Evolutionary conservation across 2,113 vertebrate species (phyloP), one percentile per base, ranked within the genome.

Genomic region (Pelecanus crispus): DNA sequence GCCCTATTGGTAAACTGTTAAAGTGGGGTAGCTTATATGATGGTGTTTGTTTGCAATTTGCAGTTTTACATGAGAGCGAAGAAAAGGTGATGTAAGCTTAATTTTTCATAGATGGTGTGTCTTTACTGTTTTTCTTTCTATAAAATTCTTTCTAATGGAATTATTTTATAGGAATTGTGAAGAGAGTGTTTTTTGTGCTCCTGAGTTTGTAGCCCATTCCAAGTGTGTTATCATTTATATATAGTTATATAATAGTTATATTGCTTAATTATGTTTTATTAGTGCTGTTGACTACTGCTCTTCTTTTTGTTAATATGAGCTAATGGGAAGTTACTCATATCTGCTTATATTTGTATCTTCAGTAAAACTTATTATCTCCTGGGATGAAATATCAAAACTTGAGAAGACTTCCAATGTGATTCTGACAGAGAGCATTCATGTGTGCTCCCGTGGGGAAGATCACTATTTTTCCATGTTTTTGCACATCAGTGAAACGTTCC

Each of bases 401-500:
- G 99, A 99, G 97, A 99, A 99, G 96, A 99, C 99, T 24, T 98
- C 99, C 26, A 99, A 98, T 44, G 99, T 99, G 47, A 98, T 99
- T 95, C 97, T 99, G 92, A 98, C 99, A 9, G 99, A 99, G 97
- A 99, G 98, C 95, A 99, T 99, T 97, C 99, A 99, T 22, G 98
- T 99, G 71, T 96, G 98, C 94, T 98, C 99, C 59, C 98, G 87
- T 24, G 99, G 99, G 49, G 99, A 99, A 74, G 98, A 99, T 90
- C 98, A 99, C 96, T 99, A 99, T 97, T 99, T 99, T 98, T 99
- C 99, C 82, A 99, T 99, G 99, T 98, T 99, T 95, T 94, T 99
- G 95, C 99, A 99, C 96, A 99, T 99, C n/a, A 99, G 97, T 62
- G 98, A 99, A 97, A 99, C 99, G 0, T 99, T 99, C 34, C 97